Evolutionary conservation across 2,888 invertebrate genomes (phyloP), one percentile per base, ranked within the genome.

Genomic region (Argyresthia albistria): DNA sequence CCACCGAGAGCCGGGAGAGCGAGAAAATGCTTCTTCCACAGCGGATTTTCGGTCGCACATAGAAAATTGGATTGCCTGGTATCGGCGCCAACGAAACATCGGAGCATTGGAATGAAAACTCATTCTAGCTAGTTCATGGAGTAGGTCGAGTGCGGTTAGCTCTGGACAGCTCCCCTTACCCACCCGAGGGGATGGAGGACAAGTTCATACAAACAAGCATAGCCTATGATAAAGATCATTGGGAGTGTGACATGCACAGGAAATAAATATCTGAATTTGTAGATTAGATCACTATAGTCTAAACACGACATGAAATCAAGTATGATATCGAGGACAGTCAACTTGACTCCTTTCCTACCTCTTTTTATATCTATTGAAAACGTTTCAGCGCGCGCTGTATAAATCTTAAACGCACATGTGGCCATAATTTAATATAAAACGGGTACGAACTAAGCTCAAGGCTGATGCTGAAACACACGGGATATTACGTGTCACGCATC

Each of bases 11-110:
- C 25, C 25, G 25, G 25, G 25, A 25, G 25, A 25, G 25, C 25
- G 25, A 25, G 25, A 25, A 25, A 25, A 25, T 25, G 25, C 25
- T 25, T 25, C 25, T 25, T 25, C 25, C 25, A 25, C 25, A 25
- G 6, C 25, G 6, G 25, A 25, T 25, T 25, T 25, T 25, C 25
- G 25, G 25, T 63, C 60, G 60, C 62, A 62, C 61, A 71, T 62
- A 69, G 70, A 69, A 77, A 79, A 82, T 83, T 76, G 73, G 70
- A 80, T 80, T 77, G 74, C 61, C 60, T 73, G 63, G 67, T 69
- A 70, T 69, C 64, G 66, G 66, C 65, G 61, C n/a, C n/a, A 57
- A 60, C 60, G 63, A 70, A 73, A 72, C 67, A 73, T 64, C 60
- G 65, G 61, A 63, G 58, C 58, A 59, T 69, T 59, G 64, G 60